Conservation (phyloP, 2,888 invertebrate species). For the Aphidius colemani region DNA sequence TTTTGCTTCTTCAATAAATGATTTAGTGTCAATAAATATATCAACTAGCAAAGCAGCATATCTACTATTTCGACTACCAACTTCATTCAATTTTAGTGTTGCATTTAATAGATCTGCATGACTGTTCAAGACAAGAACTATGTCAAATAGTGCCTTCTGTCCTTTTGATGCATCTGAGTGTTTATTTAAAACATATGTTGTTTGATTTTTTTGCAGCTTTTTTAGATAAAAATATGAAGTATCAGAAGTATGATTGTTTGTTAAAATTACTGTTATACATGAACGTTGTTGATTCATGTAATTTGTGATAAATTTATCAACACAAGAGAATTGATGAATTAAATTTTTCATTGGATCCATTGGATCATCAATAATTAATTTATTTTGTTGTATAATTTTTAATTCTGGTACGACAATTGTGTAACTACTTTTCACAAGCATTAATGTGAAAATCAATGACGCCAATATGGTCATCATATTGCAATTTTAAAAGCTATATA, state of each 20-base stretch:
- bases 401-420: too few species aligned
- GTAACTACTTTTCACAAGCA: too few species aligned
- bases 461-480: too few species aligned
- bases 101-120: slow-evolving; percentile 26
- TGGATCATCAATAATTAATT: too few species aligned
- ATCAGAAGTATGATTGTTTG: slow-evolving; percentile 5
- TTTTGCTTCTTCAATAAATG: slow-evolving; percentile 38
- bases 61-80: slow-evolving; percentile 39
- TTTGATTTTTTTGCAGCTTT: slow-evolving; percentile 22
- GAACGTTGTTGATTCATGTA: slow-evolving; percentile 24
- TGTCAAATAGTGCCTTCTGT: slow-evolving; percentile 18
- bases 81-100: slow-evolving; percentile 24
- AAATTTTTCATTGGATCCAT: too few species aligned
- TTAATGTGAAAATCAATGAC: too few species aligned
- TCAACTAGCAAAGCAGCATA: slow-evolving; percentile 35
- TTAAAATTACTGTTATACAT: slow-evolving; percentile 28
- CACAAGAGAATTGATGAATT: slow-evolving; percentile 29
- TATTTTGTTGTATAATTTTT: too few species aligned
- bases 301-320: slow-evolving; percentile 31
- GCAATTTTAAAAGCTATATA: too few species aligned
- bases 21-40: slow-evolving; percentile 29
- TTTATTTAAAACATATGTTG: slow-evolving; percentile 27
- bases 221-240: slow-evolving; percentile 24
- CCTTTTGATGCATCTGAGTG: neutral
- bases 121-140: slow-evolving; percentile 36